Conservation (phyloP, 2,797 vertebrate genomes). For the Mico argentatus region DNA sequence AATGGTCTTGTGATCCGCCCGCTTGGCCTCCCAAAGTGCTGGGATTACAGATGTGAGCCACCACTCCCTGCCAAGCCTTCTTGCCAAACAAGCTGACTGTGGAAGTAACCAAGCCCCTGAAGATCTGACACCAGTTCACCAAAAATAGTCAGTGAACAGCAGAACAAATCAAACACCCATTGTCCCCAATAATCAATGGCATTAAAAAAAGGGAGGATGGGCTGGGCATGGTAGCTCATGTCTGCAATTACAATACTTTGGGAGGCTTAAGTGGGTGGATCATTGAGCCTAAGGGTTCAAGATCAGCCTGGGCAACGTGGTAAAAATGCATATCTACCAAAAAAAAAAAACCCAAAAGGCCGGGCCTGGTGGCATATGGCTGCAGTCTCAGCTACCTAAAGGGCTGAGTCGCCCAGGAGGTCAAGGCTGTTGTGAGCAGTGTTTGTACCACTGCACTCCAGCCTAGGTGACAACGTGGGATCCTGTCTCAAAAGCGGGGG, state of each 20-base stretch:
- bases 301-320: not conserved
- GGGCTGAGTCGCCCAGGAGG: not conserved
- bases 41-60: too few species aligned
- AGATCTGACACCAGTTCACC: not conserved
- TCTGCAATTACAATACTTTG: too few species aligned
- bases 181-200: not conserved
- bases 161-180: not conserved
- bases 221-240: not conserved
- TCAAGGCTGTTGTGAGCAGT: not conserved
- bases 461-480: not conserved
- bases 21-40: too few species aligned
- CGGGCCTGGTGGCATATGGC: too few species aligned
- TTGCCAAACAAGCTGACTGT: rapidly evolving
- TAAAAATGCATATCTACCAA: not conserved
- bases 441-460: not conserved
- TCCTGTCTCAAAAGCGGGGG: not conserved
- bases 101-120: not conserved
- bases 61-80: not conserved
- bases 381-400: not conserved
- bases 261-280: too few species aligned
- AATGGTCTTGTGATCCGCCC: too few species aligned
- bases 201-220: not conserved
- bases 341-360: not conserved
- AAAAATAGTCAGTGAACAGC: not conserved
- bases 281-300: not conserved